These are phyloP conservation scores for Tragelaphus scriptus DNA, from an alignment of 2,113 vertebrate species.

Conservation along the genomic window DNA sequence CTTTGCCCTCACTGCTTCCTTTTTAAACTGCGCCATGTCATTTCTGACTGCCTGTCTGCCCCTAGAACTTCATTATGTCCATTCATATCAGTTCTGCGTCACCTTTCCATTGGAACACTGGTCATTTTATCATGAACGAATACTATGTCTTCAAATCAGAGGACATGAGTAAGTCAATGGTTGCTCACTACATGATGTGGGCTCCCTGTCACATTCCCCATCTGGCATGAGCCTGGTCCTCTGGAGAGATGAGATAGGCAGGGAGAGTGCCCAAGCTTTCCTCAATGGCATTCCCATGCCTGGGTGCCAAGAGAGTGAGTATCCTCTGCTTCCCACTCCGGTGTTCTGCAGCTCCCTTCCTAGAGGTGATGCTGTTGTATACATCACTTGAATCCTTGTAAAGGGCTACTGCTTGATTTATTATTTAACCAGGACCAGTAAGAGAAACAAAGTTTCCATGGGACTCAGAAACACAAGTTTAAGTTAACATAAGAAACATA, in stretches of 20 bases:
- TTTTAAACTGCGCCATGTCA: not conserved
- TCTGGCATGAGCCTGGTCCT: not conserved
- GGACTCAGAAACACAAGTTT: not conserved
- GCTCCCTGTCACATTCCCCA: not conserved
- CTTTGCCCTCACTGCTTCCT: not conserved
- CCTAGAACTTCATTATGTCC: not conserved
- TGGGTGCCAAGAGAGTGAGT: not conserved
- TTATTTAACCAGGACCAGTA: not conserved
- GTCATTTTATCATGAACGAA: not conserved
- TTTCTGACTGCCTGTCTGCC: not conserved
- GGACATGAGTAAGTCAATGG: not conserved
- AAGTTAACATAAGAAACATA: not conserved
- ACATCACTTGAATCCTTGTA: not conserved
- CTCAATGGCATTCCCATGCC: not conserved
- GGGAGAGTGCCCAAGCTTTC: not conserved
- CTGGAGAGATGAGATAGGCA: not conserved
- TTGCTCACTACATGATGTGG: not conserved
- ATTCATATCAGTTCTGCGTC: not conserved
- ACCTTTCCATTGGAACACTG: not conserved
- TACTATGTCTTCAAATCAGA: not conserved
- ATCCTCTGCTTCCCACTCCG: not conserved
- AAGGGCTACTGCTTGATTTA: not conserved
- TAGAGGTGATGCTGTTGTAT: not conserved
- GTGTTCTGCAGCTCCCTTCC: not conserved
- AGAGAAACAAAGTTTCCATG: not conserved